These are phyloP conservation scores for Isurus oxyrinchus DNA, from an alignment of 2,113 vertebrate species.

Conservation along the genomic window DNA sequence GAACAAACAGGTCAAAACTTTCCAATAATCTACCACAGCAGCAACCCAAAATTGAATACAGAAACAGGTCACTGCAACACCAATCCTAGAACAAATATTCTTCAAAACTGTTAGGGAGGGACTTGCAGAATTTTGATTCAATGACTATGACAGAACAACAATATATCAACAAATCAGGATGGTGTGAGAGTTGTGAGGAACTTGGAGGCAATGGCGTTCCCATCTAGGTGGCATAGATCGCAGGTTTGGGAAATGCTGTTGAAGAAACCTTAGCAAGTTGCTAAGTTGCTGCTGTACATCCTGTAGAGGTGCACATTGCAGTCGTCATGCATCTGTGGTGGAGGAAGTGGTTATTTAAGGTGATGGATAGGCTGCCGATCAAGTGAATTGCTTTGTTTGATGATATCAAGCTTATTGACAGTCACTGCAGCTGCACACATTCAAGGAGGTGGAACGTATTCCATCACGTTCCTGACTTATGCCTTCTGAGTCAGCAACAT, in stretches of 20 bases:
- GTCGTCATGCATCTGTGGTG: background rate
- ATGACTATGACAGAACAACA: too few relatives aligned
- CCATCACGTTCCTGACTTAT: background rate
- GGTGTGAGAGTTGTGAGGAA: too few relatives aligned
- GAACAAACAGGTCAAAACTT: too few relatives aligned
- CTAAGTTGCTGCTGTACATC: background rate
- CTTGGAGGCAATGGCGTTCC: too few relatives aligned
- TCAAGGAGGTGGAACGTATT: background rate
- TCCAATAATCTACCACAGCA: background rate
- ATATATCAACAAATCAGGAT: too few relatives aligned
- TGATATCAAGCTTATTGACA: too few relatives aligned
- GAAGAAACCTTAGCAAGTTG: background rate
- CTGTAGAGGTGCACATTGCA: background rate
- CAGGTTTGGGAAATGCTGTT: background rate
- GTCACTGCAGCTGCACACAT: background rate
- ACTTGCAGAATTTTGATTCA: too few relatives aligned
- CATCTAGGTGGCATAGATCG: too few relatives aligned
- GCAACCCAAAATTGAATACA: background rate
- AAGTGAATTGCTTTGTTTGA: background rate
- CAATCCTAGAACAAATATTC: background rate
- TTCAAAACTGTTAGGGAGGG: background rate
- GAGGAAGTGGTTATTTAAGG: background rate
- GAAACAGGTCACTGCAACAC: background rate
- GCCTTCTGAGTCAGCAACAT: too few relatives aligned
- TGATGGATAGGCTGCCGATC: background rate